Percentiles rank a stretch among this genome's conserved stretches.
Conservation (phyloP, 1,140 invertebrate genomes). For the Rhysida immarginata region DNA sequence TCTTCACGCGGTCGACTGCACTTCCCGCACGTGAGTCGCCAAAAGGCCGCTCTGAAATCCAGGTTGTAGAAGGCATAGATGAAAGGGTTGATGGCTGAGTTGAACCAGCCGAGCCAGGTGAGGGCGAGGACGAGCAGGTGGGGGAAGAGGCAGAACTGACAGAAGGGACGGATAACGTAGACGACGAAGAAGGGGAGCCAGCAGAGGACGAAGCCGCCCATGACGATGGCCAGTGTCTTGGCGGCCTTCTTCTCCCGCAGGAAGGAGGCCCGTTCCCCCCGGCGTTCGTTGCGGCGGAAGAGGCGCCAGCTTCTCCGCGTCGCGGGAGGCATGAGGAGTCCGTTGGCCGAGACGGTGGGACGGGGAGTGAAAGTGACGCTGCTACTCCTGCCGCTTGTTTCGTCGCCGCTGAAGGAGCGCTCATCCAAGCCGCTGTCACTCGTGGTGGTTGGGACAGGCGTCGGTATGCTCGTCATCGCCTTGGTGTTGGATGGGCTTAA, state of each 20-base stretch:
- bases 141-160: conserved; percentile 35
- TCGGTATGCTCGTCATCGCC: too few relatives aligned
- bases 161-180: conserved; percentile 62
- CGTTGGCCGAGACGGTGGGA: too few relatives aligned
- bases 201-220: conserved; percentile 78
- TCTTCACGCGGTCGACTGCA: too few relatives aligned
- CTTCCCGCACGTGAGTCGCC: conserved; percentile 42
- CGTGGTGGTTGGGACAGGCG: neutral
- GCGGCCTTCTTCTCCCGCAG: conserved; percentile 66
- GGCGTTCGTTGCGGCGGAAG: too few relatives aligned
- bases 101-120: conserved; percentile 85
- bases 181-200: conserved; percentile 80
- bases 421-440: neutral
- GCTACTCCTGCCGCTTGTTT: too few relatives aligned
- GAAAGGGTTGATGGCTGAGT: conserved; percentile 74
- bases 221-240: conserved; percentile 75
- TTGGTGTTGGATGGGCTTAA: too few relatives aligned
- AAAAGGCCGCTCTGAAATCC: conserved; percentile 68
- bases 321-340: too few relatives aligned
- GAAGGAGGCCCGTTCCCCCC: conserved; percentile 21
- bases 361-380: too few relatives aligned
- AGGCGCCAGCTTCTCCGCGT: too few relatives aligned
- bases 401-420: too few relatives aligned
- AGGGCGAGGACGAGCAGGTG: conserved; percentile 52
- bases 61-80: conserved; percentile 76